Base-by-base conservation (phyloP, 2,113 vertebrate genomes). In the Heterotis niloticus region DNA sequence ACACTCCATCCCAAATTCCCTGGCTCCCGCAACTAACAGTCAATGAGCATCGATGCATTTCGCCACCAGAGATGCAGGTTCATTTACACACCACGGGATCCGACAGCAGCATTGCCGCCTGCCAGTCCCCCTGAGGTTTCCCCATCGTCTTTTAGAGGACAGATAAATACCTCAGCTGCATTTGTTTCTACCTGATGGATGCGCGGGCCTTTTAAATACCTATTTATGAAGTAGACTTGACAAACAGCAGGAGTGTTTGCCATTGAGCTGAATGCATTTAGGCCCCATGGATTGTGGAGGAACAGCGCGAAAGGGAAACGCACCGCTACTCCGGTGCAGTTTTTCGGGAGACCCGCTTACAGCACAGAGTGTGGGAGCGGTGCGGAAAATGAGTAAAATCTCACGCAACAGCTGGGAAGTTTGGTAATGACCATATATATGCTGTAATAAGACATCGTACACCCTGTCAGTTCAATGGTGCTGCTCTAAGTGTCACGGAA, bases 111-210 rank as follows among this genome's bases (percentile, higher is more conserved):
- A 56, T 52, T 56, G 54, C 44, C 52, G 51, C 70, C 52, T 52
- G 51, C 70, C 52, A 9, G 18, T 20, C 70, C 70, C 70, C 52
- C 70, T 24, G n/a, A 72, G 70, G 70, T 10, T 13, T 57, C 54
- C 70, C 51, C 52, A 73, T 73, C 23, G 14, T 24, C 52, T 73
- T 51, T 51, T 24, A 5, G 70, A 12, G 51, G 10, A 51, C 29
- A 73, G 70, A 73, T 73, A 73, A 73, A 73, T 73, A 73, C 52
- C 70, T 51, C 51, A 24, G 67, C 24, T 69, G 26, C 67, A 10
- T 62, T 62, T 62, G 13, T 62, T 62, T 44, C 34, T 44, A 7
- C 7, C 34, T 44, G 34, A 44, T 44, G 34, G 34, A 44, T 44
- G 34, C 7, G 34, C 7, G 34, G 34, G 65, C 23, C 28, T 26